phyloP scores from a whole-genome alignment of 2,888 invertebrate species.

The Xestoiulus laeticollis region DNA sequence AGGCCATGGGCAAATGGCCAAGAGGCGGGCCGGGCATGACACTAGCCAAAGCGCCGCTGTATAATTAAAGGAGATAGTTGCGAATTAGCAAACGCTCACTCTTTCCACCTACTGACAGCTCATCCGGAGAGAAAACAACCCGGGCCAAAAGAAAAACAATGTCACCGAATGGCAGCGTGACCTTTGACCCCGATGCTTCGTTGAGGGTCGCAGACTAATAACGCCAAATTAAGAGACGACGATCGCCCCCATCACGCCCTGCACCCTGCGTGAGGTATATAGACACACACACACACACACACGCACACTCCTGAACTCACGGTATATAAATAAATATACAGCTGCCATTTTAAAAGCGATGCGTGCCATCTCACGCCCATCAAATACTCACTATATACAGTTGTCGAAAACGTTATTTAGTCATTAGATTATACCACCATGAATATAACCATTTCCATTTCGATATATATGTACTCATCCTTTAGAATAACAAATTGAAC shows the following conservation, averaged over 20 bases:
- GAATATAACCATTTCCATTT: too few species aligned
- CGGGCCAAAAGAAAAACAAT: neutral
- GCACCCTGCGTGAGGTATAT: neutral
- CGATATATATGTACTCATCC: too few species aligned
- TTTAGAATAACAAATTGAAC: too few species aligned
- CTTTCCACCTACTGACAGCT: constrained; percentile 45
- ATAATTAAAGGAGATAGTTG: constrained; percentile 53
- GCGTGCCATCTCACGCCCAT: too few species aligned
- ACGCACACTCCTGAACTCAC: neutral
- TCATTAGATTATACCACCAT: too few species aligned
- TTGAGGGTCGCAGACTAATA: constrained; percentile 1
- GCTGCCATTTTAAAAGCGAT: neutral
- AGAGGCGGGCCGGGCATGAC: constrained; percentile 52
- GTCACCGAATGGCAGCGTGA: neutral
- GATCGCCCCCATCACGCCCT: neutral
- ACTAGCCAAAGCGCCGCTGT: constrained; percentile 48
- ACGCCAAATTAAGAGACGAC: neutral
- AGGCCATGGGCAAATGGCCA: constrained; percentile 47
- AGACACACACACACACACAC: neutral
- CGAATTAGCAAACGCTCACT: constrained; percentile 39
- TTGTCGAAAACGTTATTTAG: too few species aligned
- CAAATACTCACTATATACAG: too few species aligned
- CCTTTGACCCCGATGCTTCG: constrained; percentile 11
- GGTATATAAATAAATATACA: neutral
- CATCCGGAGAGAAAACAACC: constrained; percentile 46